A percentile compares a stretch with the other conserved stretches of the same genome.
Conservation (phyloP, 2,888 invertebrate genomes). For the Nephrotoma appendiculata region DNA sequence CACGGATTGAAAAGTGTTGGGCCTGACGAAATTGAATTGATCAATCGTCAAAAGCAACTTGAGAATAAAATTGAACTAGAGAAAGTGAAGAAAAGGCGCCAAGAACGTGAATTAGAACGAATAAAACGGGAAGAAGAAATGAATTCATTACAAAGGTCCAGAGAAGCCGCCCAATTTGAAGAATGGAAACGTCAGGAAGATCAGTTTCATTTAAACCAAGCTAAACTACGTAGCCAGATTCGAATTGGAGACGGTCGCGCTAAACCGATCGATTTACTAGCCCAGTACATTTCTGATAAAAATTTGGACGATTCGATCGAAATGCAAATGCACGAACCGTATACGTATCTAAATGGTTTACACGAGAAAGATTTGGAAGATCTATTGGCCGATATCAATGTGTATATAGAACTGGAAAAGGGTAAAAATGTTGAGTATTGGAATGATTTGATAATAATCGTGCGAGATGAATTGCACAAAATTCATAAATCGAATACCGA, state of each 20-base stretch:
- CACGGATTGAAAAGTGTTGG: conserved; percentile 73
- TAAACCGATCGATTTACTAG: conserved; percentile 94
- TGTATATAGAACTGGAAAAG: conserved; percentile 81
- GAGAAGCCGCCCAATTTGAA: conserved; percentile 79
- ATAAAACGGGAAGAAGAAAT: conserved; percentile 70
- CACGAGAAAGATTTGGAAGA: conserved; percentile 87
- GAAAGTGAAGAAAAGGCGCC: conserved; percentile 81
- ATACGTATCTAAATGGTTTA: conserved; percentile 84
- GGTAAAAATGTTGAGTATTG: conserved; percentile 83
- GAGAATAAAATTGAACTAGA: conserved; percentile 87
- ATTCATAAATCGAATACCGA: conserved; percentile 61
- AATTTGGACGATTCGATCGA: conserved; percentile 84
- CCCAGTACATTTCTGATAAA: conserved; percentile 88
- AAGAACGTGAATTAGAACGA: conserved; percentile 78
- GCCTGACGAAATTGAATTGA: conserved; percentile 63
- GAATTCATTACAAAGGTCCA: conserved; percentile 70
- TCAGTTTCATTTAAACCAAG: conserved; percentile 94
- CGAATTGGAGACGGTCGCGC: conserved; percentile 94
- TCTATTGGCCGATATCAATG: conserved; percentile 88
- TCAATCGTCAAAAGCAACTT: conserved; percentile 74
- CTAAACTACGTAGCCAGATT: conserved; percentile 81
- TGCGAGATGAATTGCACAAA: conserved; percentile 82
- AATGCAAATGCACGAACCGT: conserved; percentile 99
- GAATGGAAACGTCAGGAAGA: conserved; percentile 96
- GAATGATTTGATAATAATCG: conserved; percentile 92